Evolutionary conservation across 2,888 invertebrate genomes (phyloP).

Genomic region (Bimastos eiseni): DNA sequence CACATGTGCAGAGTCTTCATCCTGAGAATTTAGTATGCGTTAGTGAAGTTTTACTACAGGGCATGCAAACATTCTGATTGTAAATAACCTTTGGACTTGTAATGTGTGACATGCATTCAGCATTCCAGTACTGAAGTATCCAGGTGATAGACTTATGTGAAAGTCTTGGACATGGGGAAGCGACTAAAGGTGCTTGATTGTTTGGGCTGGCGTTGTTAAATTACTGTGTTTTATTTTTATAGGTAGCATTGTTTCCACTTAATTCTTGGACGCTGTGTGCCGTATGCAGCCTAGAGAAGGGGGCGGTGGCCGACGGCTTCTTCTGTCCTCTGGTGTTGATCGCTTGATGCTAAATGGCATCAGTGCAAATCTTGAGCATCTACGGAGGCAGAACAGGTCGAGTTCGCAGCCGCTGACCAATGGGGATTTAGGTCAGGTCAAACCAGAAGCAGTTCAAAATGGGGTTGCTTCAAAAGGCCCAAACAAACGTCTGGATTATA

Average conservation of each 20-base stretch:
- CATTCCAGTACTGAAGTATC: not conserved
- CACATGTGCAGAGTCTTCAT: no score
- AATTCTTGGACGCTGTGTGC: conserved; percentile 6
- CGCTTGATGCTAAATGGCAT: conserved; percentile 23
- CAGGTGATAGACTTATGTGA: not conserved
- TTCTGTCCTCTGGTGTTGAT: conserved; percentile 22
- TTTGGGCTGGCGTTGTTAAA: not conserved
- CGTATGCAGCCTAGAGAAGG: conserved; percentile 16
- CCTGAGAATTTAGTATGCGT: no score
- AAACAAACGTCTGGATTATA: conserved; percentile 21
- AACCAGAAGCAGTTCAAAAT: conserved; percentile 17
- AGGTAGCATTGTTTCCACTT: not conserved
- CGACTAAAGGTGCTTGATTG: not conserved
- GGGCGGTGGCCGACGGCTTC: conserved; percentile 17
- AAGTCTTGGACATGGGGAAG: not conserved
- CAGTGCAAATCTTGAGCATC: conserved; percentile 23
- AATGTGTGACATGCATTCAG: not conserved
- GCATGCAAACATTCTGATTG: not conserved
- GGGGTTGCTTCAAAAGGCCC: not conserved
- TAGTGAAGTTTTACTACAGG: not conserved
- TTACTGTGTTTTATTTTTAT: not conserved
- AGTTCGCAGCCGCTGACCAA: conserved; percentile 9
- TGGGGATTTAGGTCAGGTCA: conserved; percentile 5
- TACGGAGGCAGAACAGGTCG: not conserved
- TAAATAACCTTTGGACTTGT: not conserved